Base-by-base conservation (phyloP, 2,888 invertebrate species). In the Lasioglossum pauxillum region DNA sequence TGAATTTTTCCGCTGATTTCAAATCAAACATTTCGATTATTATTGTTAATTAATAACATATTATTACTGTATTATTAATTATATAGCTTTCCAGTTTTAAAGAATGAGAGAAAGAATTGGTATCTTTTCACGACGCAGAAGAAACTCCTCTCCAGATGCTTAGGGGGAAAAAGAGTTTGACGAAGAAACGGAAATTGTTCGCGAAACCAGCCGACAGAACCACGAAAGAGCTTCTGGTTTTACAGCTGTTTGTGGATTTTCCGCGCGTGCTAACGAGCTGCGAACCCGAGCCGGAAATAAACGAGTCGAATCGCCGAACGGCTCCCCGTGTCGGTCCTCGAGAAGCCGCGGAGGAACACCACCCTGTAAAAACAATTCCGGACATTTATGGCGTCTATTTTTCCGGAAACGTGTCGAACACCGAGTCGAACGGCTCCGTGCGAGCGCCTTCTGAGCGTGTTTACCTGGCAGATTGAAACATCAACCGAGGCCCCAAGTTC, bases 271-370 rank as follows among this genome's bases (percentile, higher is more conserved):
- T 83, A 88, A 86, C 83, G 81, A 86, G 78, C 79, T 80, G 82
- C 81, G 88, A 88, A 88, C 90, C 78, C 83, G 81, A 78, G 67
- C 73, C 83, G 77, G 88, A 88, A 88, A 88, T 83, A 86, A 86
- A 79, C 79, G 77, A 60, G 31, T 67, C 71, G 77, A 74, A 79
- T 72, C 72, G 23, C 53, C 71, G 69, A 83, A 80, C 41, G 74
- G 49, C 44, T 69, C 69, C 57, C 41, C 64, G 35, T 41, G 74
- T 67, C 76, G 77, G 49, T 72, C 14, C 44, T 57, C 64, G 46
- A 44, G 38, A 80, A 76, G 14, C 72, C 57, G 38, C 53, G 69
- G 44, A 44, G n/a, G n/a, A 35, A 16, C 27, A 16, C 60, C 27
- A 60, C 60, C 12, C 71, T 31, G 82, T 72, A 64, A 74, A 80